These are phyloP conservation scores for Pygocentrus nattereri DNA, from an alignment of 2,797 vertebrate genomes.

Conservation along the genomic window DNA sequence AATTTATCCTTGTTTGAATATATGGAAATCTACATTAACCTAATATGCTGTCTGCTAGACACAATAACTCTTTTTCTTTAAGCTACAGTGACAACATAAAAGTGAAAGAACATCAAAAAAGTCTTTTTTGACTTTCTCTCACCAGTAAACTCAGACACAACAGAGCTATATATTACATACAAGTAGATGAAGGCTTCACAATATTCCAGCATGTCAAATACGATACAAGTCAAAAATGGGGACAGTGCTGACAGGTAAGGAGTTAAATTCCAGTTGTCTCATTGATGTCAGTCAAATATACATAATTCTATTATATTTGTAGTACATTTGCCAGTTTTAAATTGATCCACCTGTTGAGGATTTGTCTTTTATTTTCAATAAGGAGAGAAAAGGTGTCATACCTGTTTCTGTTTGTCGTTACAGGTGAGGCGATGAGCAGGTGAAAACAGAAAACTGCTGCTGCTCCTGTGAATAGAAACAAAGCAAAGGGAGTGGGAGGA, in stretches of 20 bases:
- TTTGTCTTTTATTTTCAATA: background rate
- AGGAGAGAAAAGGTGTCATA: constrained; percentile 27
- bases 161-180: too few species aligned
- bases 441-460: constrained; percentile 19
- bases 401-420: constrained; percentile 65
- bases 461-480: constrained; percentile 39
- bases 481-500: constrained; percentile 51
- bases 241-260: background rate
- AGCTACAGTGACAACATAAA: background rate
- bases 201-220: background rate
- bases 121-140: too few species aligned
- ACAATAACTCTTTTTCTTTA: background rate
- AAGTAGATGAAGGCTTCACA: background rate
- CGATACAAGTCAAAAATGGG: too few species aligned
- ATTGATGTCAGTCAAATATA: background rate
- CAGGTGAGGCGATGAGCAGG: constrained; percentile 66
- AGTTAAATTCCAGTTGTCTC: background rate
- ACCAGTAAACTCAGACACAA: too few species aligned
- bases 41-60: background rate
- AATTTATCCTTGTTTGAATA: constrained; percentile 33
- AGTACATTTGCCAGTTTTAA: background rate
- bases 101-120: too few species aligned
- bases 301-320: background rate
- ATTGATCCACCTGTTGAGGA: background rate
- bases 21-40: constrained; percentile 25